A percentile compares a stretch with the other conserved stretches of the same genome.
Evolutionary conservation across 2,797 vertebrate species (phyloP).

Genomic region (Carduelis carduelis): DNA sequence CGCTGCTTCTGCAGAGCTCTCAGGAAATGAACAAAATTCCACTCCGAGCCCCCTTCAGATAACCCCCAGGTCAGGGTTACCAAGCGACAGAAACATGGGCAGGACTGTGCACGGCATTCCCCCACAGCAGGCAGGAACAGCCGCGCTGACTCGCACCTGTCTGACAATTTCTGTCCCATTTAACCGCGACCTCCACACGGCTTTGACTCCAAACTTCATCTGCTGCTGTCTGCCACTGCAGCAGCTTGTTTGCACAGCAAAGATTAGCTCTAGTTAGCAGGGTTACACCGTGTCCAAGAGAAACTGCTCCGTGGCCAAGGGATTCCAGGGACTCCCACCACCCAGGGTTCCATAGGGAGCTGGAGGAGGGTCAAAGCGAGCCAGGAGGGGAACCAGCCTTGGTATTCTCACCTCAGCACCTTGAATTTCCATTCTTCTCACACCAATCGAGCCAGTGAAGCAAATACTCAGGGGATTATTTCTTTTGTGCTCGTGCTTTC

Average conservation of each 20-base stretch:
- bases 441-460: constrained; percentile 55
- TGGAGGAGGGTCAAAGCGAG: fast-evolving
- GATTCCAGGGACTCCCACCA: not conserved
- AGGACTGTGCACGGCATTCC: not conserved
- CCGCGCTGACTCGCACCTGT: not conserved
- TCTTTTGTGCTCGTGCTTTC: constrained; percentile 66
- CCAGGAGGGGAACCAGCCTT: not conserved
- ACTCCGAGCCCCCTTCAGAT: constrained; percentile 38
- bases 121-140: not conserved
- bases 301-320: not conserved
- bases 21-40: constrained; percentile 61
- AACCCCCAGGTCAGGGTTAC: constrained; percentile 59
- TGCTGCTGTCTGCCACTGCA: not conserved
- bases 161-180: not conserved
- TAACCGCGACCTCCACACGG: not conserved
- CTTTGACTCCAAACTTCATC: not conserved
- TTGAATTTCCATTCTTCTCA: constrained; percentile 61
- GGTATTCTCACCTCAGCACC: constrained; percentile 42
- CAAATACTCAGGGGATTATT: constrained; percentile 71
- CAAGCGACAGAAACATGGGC: constrained; percentile 22
- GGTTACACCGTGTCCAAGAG: not conserved
- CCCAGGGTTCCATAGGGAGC: not conserved
- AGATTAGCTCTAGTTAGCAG: not conserved
- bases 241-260: not conserved
- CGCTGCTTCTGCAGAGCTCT: not conserved